A percentile compares a stretch with the other conserved stretches of the same genome.
phyloP scores from a whole-genome alignment of 2,888 invertebrate species.

The Mesorhabditis spiculigera region DNA sequence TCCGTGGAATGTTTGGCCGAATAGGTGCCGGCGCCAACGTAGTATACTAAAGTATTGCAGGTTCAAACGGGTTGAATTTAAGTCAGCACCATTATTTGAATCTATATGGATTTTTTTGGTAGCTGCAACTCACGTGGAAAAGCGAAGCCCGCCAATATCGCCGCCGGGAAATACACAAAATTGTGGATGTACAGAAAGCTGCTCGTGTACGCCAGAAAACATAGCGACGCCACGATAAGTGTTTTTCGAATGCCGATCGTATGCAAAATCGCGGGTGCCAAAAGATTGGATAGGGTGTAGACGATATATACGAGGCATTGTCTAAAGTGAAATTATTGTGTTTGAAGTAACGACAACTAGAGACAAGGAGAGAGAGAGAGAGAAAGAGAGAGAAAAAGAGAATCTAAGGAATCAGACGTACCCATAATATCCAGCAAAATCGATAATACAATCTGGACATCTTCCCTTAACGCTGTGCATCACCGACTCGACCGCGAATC shows the following conservation, averaged over 20 bases:
- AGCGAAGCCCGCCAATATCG: not conserved
- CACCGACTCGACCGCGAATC: not conserved
- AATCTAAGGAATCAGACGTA: not conserved
- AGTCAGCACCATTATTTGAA: too few species aligned
- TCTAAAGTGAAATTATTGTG: not conserved
- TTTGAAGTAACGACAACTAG: too few species aligned
- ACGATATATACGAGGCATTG: not conserved
- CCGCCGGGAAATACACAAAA: not conserved
- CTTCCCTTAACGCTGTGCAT: not conserved
- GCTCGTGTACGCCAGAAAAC: not conserved
- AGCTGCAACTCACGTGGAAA: too few species aligned
- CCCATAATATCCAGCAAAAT: slow-evolving; percentile 5
- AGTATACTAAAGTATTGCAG: not conserved
- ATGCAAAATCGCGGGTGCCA: not conserved
- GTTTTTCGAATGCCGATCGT: not conserved
- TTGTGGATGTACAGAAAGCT: not conserved
- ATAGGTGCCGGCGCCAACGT: not conserved
- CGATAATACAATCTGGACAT: not conserved
- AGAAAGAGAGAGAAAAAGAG: too few species aligned
- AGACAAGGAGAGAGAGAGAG: not conserved
- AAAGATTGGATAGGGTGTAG: not conserved
- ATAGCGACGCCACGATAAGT: not conserved
- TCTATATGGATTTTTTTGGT: too few species aligned
- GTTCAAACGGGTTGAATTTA: too few species aligned
- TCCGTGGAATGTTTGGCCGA: not conserved